Conservation (phyloP, 2,797 vertebrate genomes). For the Labeo calbasu region DNA sequence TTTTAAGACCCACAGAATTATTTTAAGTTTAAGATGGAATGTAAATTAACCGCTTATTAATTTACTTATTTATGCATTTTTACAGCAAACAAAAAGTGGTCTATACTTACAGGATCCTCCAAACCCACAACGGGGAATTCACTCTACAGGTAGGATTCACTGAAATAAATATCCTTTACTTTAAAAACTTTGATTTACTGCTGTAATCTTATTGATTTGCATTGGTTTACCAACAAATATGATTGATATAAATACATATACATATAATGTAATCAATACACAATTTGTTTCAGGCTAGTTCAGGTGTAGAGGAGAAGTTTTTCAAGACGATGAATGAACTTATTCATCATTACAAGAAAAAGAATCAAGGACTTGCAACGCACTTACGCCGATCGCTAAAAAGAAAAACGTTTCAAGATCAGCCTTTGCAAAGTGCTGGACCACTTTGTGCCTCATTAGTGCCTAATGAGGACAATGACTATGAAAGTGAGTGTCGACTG, state of each 20-base stretch:
- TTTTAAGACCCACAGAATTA: background rate
- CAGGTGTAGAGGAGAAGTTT: constrained; percentile 52
- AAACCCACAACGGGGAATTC: constrained; percentile 65
- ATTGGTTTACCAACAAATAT: background rate
- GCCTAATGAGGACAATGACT: constrained; percentile 38
- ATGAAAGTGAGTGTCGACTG: constrained; percentile 66
- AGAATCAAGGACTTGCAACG: constrained; percentile 68
- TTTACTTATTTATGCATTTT: constrained; percentile 5
- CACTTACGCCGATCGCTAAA: constrained; percentile 65
- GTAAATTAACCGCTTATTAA: background rate
- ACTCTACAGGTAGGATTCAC: constrained; percentile 70
- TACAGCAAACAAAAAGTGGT: constrained; percentile 74
- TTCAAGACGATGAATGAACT: constrained; percentile 72
- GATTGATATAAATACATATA: background rate
- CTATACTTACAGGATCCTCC: constrained; percentile 76
- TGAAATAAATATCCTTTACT: background rate
- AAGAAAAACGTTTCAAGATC: constrained; percentile 58
- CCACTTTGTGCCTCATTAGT: no score
- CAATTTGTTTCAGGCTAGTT: constrained; percentile 56
- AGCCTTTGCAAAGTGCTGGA: background rate
- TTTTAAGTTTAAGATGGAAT: background rate
- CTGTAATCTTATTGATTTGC: background rate
- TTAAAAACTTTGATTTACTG: background rate
- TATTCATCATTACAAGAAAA: constrained; percentile 69
- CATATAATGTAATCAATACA: background rate